A percentile compares a stretch with the other conserved stretches of the same genome.
These are phyloP conservation scores for Dipodomys spectabilis DNA, from an alignment of 2,113 vertebrate genomes.

Conservation along the genomic window DNA sequence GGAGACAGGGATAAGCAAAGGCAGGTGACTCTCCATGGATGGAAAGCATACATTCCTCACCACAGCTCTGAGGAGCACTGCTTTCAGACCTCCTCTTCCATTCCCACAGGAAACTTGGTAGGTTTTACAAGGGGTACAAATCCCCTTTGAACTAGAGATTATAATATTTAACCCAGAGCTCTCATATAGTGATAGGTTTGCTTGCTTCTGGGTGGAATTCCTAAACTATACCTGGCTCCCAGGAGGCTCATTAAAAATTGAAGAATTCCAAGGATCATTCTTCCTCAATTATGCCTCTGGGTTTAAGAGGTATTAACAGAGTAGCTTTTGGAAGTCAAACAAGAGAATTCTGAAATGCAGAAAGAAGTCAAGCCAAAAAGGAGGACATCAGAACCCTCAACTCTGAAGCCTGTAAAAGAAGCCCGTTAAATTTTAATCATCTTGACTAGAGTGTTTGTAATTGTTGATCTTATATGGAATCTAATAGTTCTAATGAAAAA, in stretches of 20 bases:
- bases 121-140: neutral
- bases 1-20: neutral
- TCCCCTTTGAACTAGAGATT: neutral
- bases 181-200: neutral
- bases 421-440: conserved; percentile 78
- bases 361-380: conserved; percentile 68
- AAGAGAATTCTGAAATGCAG: conserved; percentile 73
- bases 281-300: conserved; percentile 62
- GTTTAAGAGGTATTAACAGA: conserved; percentile 64
- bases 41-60: neutral
- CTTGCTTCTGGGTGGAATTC: conserved; percentile 25
- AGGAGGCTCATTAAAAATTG: conserved; percentile 37
- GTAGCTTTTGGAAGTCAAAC: conserved; percentile 78
- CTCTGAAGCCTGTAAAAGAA: conserved; percentile 66
- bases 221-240: conserved; percentile 34
- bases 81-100: neutral
- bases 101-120: neutral
- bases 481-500: conserved; percentile 79
- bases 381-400: conserved; percentile 60
- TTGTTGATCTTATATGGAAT: conserved; percentile 79
- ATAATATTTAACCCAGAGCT: neutral
- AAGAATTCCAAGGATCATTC: conserved; percentile 62
- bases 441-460: conserved; percentile 67
- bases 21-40: neutral
- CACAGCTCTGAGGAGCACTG: neutral